These are phyloP conservation scores for Nixonia krombeini DNA, from an alignment of 1,140 invertebrate species.

Conservation along the genomic window DNA sequence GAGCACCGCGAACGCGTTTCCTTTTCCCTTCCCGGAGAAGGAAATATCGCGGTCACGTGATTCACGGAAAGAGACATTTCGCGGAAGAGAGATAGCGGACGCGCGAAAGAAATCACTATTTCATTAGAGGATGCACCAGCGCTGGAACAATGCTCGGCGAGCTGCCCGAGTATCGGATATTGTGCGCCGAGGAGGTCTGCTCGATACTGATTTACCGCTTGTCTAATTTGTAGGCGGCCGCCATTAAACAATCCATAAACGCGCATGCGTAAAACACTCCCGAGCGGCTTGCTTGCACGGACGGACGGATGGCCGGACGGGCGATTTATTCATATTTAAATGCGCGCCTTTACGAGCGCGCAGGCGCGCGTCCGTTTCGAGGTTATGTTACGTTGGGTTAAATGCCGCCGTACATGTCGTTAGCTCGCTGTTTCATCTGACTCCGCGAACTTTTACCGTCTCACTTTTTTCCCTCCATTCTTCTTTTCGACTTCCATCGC, in stretches of 20 bases:
- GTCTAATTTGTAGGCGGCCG: constrained; percentile 72
- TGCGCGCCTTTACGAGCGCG: constrained; percentile 64
- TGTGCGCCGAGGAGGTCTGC: constrained; percentile 62
- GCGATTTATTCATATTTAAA: constrained; percentile 71
- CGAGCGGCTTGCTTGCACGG: constrained; percentile 29
- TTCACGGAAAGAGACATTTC: too few species aligned
- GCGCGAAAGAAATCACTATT: not conserved
- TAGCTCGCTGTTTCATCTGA: constrained; percentile 41
- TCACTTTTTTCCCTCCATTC: constrained; percentile 14
- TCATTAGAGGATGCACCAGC: too few species aligned
- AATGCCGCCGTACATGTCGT: constrained; percentile 51
- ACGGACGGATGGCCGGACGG: constrained; percentile 35
- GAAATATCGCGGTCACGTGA: too few species aligned
- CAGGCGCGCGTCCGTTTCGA: constrained; percentile 49
- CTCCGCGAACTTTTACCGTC: constrained; percentile 34
- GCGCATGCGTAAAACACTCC: constrained; percentile 66
- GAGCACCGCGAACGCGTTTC: too few species aligned
- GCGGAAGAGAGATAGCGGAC: too few species aligned
- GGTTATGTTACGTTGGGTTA: constrained; percentile 47
- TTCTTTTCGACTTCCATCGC: constrained; percentile 32
- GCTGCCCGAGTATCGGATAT: constrained; percentile 27
- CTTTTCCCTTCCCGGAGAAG: too few species aligned
- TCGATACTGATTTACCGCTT: constrained; percentile 72
- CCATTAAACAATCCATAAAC: constrained; percentile 72
- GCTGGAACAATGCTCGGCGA: constrained; percentile 2